Evolutionary conservation across 2,113 vertebrate genomes (phyloP).

Genomic region (Neodontobutis hainanensis): DNA sequence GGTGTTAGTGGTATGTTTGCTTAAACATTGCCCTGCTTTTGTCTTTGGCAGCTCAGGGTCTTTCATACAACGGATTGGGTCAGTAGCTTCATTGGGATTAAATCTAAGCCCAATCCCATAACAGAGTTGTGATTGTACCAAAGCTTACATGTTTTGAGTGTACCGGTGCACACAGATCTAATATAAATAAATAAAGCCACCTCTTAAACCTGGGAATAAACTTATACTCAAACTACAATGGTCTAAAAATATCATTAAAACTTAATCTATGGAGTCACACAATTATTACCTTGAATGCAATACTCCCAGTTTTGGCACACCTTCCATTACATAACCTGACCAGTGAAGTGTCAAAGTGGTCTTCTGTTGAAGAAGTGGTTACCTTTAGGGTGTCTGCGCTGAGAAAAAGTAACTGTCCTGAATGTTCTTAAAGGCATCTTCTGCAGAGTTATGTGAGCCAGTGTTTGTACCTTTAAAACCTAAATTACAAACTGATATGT

Average conservation of each 20-base stretch:
- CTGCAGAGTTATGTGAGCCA: slow-evolving; percentile 31
- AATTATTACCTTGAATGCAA: slow-evolving; percentile 35
- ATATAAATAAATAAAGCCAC: slow-evolving; percentile 36
- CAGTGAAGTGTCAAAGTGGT: slow-evolving; percentile 40
- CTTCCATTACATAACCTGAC: slow-evolving; percentile 28
- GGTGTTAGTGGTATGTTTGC: slow-evolving; percentile 51
- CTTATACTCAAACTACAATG: slow-evolving; percentile 23
- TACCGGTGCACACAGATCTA: slow-evolving; percentile 31
- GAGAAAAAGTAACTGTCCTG: slow-evolving; percentile 50
- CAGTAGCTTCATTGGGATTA: slow-evolving; percentile 32
- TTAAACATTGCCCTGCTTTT: slow-evolving; percentile 57
- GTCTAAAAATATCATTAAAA: slow-evolving; percentile 12
- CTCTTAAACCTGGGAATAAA: slow-evolving; percentile 36
- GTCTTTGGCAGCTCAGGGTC: slow-evolving; percentile 65
- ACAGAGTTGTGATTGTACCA: slow-evolving; percentile 54
- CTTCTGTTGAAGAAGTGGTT: too few relatives aligned
- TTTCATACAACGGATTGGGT: slow-evolving; percentile 30
- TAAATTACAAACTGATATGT: slow-evolving; percentile 52
- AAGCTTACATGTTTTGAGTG: slow-evolving; percentile 39
- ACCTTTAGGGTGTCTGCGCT: slow-evolving; percentile 40
- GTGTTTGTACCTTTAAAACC: slow-evolving; percentile 46
- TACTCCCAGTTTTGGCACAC: slow-evolving; percentile 52
- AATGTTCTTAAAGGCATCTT: slow-evolving; percentile 64
- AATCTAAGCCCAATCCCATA: slow-evolving; percentile 38
- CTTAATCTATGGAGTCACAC: background rate